Base-by-base conservation (phyloP, 2,888 invertebrate genomes). In the Nasonovia ribisnigri region DNA sequence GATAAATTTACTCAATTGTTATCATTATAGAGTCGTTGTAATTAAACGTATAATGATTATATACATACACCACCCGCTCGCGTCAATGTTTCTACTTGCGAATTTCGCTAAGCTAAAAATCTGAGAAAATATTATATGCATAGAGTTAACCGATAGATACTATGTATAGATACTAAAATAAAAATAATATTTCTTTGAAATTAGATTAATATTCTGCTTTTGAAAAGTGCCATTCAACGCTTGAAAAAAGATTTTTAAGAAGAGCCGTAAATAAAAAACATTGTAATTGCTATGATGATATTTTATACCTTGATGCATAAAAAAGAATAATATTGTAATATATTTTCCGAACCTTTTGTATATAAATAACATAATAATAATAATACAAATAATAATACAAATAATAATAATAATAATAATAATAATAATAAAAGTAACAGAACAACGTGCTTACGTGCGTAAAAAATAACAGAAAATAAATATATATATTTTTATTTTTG, bases 271-370 rank as follows among this genome's bases (percentile, higher is more conserved):
- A 77, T 77, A 42, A 54, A 42, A 36, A 24, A 87, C 8, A n/a
- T 67, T 8, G 42, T 54, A 90, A 89, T 57, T 67, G 10, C 46
- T 11, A 43, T 60, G 4, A n/a, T 51, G 1, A 20, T 51, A n/a
- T 84, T 84, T 90, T 91, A n/a, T n/a, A 42, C 84, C 84, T 91
- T 91, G 91, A 91, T 91, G 84, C 20, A 20, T 36, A 77, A 60
- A 77, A 36, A 67, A 46, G 13, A 90, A 88, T 29, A 29, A 84
- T 43, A 84, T 48, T 16, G 11, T 51, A 51, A 48, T 36, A 77
- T 36, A 24, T 77, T 77, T 77, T 11, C 20, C 8, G 1, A 77
- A 36, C 36, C 16, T 77, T 20, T 36, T 36, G 36, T 36, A 36
- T 42, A 77, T 20, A 77, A 20, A n/a, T 67, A 67, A n/a, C 16